Base-by-base conservation (phyloP, 2,888 invertebrate genomes). In the Parnassius mnemosyne region DNA sequence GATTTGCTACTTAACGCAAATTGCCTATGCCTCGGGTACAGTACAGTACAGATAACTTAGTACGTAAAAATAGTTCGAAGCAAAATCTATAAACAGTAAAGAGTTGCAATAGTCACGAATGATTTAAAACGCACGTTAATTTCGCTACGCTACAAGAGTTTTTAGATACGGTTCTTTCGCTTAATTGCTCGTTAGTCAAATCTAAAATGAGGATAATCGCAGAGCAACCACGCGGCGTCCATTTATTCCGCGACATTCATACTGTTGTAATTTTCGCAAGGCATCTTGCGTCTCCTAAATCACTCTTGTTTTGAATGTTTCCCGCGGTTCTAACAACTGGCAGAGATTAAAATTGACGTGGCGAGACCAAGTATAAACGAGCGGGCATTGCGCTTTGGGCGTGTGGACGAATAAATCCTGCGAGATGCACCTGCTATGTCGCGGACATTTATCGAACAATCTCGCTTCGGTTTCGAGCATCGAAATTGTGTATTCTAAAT, bases 341-440 rank as follows among this genome's bases (percentile, higher is more conserved):
- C 87, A 87, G 83, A 87, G 89, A 89, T 87, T 87, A 88, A 89
- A 90, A 90, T 90, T 89, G 89, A 90, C 89, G 89, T 86, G 83
- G 79, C 87, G 83, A 87, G 83, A 84, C 86, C 85, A 87, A 88
- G 87, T 89, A 89, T 88, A 89, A 90, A 89, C 88, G 88, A 16
- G 49, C 49, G 87, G 86, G 85, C 81, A 80, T 80, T 83, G 85
- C 81, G 84, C 81, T 72, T 78, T 80, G 71, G 83, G 80, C 81
- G 79, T 78, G 83, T 80, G 79, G 79, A 75, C 81, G 78, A 84
- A 91, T 91, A 91, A 91, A 91, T 91, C 89, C 89, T 87, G 80
- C 72, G 76, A 75, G 81, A 81, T 87, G 89, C 90, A 91, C 89
- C 90, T 91, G 90, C 88, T 76, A 79, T 90, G 90, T 88, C 76